These are phyloP conservation scores for Aethina tumida DNA, from an alignment of 1,140 invertebrate species.

Conservation along the genomic window DNA sequence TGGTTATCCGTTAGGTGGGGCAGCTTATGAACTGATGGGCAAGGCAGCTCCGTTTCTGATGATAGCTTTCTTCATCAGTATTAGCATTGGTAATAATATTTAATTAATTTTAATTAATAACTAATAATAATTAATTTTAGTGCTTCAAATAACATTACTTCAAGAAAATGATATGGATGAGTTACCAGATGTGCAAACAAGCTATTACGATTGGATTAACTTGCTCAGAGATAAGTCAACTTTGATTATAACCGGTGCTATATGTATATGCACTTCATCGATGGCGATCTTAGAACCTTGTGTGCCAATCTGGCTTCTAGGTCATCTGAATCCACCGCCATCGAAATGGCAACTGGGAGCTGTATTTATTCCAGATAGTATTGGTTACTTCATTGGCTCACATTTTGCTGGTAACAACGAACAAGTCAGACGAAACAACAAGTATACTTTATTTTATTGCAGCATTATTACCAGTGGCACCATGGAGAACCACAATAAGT, in stretches of 20 bases:
- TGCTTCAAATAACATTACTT: conserved; percentile 16
- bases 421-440: no score
- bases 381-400: conserved; percentile 72
- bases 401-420: conserved; percentile 55
- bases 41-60: conserved; percentile 65
- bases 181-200: conserved; percentile 15
- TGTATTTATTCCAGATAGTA: conserved; percentile 73
- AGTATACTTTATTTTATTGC: conserved; percentile 5
- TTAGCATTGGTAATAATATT: conserved; percentile 36
- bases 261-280: conserved; percentile 63
- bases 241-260: conserved; percentile 51
- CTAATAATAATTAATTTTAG: conserved; percentile 8
- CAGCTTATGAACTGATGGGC: conserved; percentile 63
- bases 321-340: conserved; percentile 60
- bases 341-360: conserved; percentile 68
- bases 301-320: conserved; percentile 71
- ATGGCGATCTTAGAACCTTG: conserved; percentile 76
- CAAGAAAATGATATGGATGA: conserved; percentile 12
- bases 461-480: conserved; percentile 31
- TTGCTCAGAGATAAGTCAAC: conserved; percentile 50
- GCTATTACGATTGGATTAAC: conserved; percentile 40
- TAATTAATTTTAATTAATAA: background rate
- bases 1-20: conserved; percentile 69
- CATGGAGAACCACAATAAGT: conserved; percentile 29
- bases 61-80: conserved; percentile 49